A percentile compares a stretch with the other conserved stretches of the same genome.
phyloP scores from a whole-genome alignment of 2,888 invertebrate genomes.

The Drosophila nr. medialis region DNA sequence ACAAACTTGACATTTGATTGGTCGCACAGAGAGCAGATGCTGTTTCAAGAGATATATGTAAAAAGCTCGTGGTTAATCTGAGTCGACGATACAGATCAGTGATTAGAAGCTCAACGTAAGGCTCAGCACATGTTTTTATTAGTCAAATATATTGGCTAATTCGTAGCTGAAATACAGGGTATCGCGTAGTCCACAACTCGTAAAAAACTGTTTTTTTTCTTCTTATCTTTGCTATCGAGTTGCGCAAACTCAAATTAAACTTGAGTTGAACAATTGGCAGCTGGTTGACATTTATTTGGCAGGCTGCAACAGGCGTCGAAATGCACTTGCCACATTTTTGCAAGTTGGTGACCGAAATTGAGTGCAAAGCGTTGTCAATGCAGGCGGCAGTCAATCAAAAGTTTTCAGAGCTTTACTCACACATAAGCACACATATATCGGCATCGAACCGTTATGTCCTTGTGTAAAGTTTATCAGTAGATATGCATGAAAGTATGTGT shows the following conservation, averaged over 20 bases:
- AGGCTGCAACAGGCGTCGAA: constrained; percentile 1
- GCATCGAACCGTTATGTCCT: constrained; percentile 7
- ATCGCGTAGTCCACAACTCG: neutral
- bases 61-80: neutral
- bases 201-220: neutral
- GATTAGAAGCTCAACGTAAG: neutral
- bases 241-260: neutral
- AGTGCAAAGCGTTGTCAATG: constrained; percentile 39
- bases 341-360: constrained; percentile 4
- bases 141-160: neutral
- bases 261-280: constrained; percentile 15
- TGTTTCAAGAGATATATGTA: neutral
- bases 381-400: constrained; percentile 23
- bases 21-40: too few relatives aligned
- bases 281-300: constrained; percentile 20
- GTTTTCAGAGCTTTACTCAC: neutral
- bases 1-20: too few relatives aligned
- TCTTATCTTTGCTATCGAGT: neutral
- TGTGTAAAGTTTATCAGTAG: neutral
- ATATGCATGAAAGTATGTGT: neutral
- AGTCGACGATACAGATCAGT: neutral
- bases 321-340: neutral
- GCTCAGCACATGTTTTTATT: neutral
- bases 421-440: neutral
- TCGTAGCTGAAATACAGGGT: neutral